Evolutionary conservation across 2,888 invertebrate species (phyloP).

Genomic region (Scrobipalpa atriplicella): DNA sequence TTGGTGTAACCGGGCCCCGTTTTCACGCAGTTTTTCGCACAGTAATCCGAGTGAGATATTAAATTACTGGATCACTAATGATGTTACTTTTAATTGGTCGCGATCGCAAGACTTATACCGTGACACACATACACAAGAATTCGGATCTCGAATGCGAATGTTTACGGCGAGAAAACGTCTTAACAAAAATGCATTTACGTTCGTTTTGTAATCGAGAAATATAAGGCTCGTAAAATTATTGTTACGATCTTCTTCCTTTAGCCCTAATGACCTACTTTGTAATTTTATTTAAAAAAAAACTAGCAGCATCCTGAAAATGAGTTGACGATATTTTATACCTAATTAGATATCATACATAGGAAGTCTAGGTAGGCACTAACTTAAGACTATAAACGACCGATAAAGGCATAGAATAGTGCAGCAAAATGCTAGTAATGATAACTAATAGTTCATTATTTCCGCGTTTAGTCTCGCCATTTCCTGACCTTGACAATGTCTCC

Average conservation of each 20-base stretch:
- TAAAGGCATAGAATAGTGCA: not conserved
- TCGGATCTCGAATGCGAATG: constrained; percentile 15
- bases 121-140: constrained; percentile 30
- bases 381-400: too few species aligned
- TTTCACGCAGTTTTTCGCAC: constrained; percentile 37
- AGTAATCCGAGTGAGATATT: constrained; percentile 32
- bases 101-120: constrained; percentile 27
- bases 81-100: constrained; percentile 40
- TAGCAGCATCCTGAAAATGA: too few species aligned
- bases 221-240: not conserved
- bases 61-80: constrained; percentile 34
- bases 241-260: not conserved
- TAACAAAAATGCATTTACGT: not conserved
- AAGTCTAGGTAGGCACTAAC: too few species aligned
- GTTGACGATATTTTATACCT: too few species aligned
- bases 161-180: constrained; percentile 15
- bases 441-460: not conserved
- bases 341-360: too few species aligned
- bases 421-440: not conserved
- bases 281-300: not conserved
- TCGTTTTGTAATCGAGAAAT: not conserved
- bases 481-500: not conserved
- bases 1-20: constrained; percentile 29
- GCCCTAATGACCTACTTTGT: constrained; percentile 6
- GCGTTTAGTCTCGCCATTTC: not conserved